These are phyloP conservation scores for Bursaphelenchus mucronatus DNA, from an alignment of 1,140 invertebrate genomes.

Conservation along the genomic window DNA sequence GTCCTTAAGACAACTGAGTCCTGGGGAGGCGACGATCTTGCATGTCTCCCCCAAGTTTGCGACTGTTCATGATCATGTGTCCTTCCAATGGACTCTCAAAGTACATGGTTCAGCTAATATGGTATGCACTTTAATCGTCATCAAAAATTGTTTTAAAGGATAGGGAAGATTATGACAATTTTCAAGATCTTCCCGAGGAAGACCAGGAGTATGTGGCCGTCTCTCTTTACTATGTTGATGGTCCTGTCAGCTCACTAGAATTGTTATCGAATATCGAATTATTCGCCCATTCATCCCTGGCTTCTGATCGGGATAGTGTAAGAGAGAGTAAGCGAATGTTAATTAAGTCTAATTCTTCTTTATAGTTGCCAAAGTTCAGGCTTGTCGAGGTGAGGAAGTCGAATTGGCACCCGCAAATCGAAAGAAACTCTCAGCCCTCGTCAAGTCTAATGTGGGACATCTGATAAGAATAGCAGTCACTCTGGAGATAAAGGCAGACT, in stretches of 20 bases:
- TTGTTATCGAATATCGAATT: background rate
- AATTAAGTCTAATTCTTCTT: too few species aligned
- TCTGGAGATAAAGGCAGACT: slow-evolving; percentile 46
- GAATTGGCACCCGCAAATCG: slow-evolving; percentile 33
- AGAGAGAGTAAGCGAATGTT: too few species aligned
- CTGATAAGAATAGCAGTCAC: slow-evolving; percentile 45
- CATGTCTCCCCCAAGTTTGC: slow-evolving; percentile 58
- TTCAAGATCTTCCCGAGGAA: slow-evolving; percentile 6
- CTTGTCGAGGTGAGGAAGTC: slow-evolving; percentile 34
- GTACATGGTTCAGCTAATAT: slow-evolving; percentile 53
- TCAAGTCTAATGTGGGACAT: slow-evolving; percentile 41
- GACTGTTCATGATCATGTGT: slow-evolving; percentile 59
- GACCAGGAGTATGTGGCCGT: slow-evolving; percentile 40
- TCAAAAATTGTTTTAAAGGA: slow-evolving; percentile 1
- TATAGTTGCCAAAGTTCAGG: background rate
- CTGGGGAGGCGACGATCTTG: slow-evolving; percentile 49
- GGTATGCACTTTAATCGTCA: slow-evolving; percentile 16
- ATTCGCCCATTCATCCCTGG: too few species aligned
- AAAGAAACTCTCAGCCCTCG: slow-evolving; percentile 1
- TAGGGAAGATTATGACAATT: slow-evolving; percentile 23
- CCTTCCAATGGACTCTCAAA: slow-evolving; percentile 57
- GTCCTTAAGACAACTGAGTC: slow-evolving; percentile 33
- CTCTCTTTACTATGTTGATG: slow-evolving; percentile 46
- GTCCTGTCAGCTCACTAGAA: slow-evolving; percentile 31
- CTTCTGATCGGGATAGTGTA: too few species aligned